Base-by-base conservation (phyloP, 2,888 invertebrate genomes). In the Chelonus formosanus region DNA sequence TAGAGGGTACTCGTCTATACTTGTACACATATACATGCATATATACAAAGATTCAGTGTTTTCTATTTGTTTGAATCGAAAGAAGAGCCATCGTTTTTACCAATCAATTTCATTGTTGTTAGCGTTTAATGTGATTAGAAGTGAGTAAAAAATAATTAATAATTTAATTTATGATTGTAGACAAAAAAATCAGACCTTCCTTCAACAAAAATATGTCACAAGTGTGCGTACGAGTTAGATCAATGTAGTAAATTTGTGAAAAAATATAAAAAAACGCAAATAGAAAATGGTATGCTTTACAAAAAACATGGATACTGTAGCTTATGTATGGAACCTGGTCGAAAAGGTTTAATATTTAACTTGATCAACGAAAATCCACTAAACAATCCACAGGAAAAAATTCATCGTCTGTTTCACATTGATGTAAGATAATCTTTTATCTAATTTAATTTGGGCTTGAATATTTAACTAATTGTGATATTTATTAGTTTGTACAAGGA, bases 211-310 rank as follows among this genome's bases (percentile, higher is more conserved):
- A 71, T 84, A 34, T 84, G 84, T 62, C 77, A 83, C 65, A 84
- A 82, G 63, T 84, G 84, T 68, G 81, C 75, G 6, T 83, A 76
- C 31, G 84, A 84, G 63, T 72, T 84, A 54, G 78, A 78, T 3
- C 78, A 81, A 55, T 84, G 84, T 20, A 72, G 70, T 3, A 70
- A 71, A 6, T 83, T 84, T 72, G 64, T 84, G 7, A 61, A 76
- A 34, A 83, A 78, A 35, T 78, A 74, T 45, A 78, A 73, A 65
- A 55, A 67, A 3, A 48, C 68, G 4, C 52, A n/a, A 59, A n/a
- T 6, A 20, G 7, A 3, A 31, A 40, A 58, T 7, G 10, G 5
- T 34, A 63, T 61, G 4, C 48, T 50, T 5, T 32, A 35, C 5
- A 68, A 67, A 36, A 71, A 67, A 55, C 68, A 45, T 20, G 65